Conservation (phyloP, 2,113 vertebrate species). For the Myotis davidii region DNA sequence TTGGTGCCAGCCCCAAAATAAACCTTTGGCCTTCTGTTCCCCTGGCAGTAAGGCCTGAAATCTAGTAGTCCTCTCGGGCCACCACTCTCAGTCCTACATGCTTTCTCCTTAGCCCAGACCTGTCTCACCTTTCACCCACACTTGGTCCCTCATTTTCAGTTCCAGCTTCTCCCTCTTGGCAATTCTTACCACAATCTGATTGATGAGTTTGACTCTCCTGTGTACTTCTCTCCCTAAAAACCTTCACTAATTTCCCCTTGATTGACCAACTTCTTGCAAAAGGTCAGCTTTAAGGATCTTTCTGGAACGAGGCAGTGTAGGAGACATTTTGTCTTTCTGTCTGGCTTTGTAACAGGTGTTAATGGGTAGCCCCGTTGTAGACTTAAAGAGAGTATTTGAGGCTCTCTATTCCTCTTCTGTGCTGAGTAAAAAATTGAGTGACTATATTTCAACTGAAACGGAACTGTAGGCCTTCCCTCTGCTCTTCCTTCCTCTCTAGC, state of each 20-base stretch:
- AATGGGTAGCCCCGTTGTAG: neutral
- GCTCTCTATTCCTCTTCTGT: neutral
- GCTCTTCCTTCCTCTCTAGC: slow-evolving; percentile 16
- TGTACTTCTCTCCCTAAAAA: neutral
- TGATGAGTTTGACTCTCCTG: neutral
- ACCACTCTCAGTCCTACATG: neutral
- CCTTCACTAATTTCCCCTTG: neutral
- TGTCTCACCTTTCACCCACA: neutral
- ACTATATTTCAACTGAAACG: neutral
- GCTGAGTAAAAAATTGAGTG: neutral
- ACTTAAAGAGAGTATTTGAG: neutral
- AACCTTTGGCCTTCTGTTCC: neutral
- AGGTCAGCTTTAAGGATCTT: neutral
- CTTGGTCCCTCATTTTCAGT: neutral
- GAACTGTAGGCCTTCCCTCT: neutral
- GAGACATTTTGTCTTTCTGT: neutral
- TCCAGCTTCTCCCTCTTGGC: neutral
- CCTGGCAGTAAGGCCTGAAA: neutral
- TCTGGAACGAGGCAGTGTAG: neutral
- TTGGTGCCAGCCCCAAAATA: neutral
- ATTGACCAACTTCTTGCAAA: neutral
- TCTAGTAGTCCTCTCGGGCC: neutral
- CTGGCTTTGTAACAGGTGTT: neutral
- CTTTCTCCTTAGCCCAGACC: neutral
- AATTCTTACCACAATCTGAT: neutral